These are phyloP conservation scores for Acanthisitta chloris DNA, from an alignment of 2,113 vertebrate genomes.

Conservation along the genomic window DNA sequence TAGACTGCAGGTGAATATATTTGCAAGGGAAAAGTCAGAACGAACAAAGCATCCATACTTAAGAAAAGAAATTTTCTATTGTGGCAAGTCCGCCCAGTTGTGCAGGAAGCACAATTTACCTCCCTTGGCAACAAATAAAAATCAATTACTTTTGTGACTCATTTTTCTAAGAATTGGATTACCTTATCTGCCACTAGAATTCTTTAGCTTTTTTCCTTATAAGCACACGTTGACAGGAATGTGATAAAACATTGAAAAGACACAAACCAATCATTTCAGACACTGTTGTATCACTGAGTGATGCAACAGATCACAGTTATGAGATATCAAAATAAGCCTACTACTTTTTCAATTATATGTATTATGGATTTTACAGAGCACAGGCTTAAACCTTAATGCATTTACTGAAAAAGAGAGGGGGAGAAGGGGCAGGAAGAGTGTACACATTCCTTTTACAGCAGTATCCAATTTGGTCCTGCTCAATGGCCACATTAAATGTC, in stretches of 20 bases:
- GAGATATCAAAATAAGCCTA: accelerated
- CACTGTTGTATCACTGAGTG: not conserved
- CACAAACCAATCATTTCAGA: not conserved
- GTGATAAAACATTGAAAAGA: not conserved
- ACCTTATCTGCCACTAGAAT: not conserved
- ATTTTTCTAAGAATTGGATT: not conserved
- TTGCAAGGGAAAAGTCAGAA: not conserved
- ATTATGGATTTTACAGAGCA: not conserved
- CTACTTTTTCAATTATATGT: not conserved
- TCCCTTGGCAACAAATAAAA: not conserved
- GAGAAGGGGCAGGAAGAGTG: not conserved
- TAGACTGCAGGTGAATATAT: not conserved
- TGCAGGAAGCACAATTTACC: not conserved
- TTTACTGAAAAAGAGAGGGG: not conserved
- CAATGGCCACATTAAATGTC: not conserved
- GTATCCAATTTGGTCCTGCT: not conserved
- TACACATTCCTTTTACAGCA: not conserved
- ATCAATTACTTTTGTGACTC: not conserved
- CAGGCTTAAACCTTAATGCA: not conserved
- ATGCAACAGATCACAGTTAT: not conserved
- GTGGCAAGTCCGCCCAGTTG: not conserved
- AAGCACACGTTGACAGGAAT: not conserved
- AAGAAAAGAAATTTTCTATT: not conserved
- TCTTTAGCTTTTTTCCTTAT: not conserved
- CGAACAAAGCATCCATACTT: not conserved